Base-by-base conservation (phyloP, 92 coral and sea anemone species). In the Meandrina meandrites region DNA sequence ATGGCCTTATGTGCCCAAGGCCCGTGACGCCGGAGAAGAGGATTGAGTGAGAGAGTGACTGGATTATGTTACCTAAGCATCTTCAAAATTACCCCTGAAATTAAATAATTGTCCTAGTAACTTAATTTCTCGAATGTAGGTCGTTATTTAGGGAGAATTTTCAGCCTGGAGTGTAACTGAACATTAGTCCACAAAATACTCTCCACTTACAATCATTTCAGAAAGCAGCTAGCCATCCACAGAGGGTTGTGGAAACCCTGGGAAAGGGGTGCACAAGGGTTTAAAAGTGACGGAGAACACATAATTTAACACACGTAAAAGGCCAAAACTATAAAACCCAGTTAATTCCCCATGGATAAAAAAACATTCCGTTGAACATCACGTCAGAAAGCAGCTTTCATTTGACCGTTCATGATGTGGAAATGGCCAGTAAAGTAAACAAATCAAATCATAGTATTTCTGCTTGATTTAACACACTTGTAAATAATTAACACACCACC, bases 401-500 rank as follows among this genome's bases (percentile, higher is more conserved):
- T 66, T 66, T 27, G 34, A 66, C 71, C 34, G 34, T 66, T 66
- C 34, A 66, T 35, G 31, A n/a, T 64, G 32, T 64, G 69, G 13
- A 64, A 64, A n/a, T 66, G 71, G 34, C 71, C 28, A 60, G 11
- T 60, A 24, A 66, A 66, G 71, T 11, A 66, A 73, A 40, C 28
- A 73, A 73, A 24, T 31, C 42, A 30, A 80, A 28, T 27, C 22
- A 19, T 53, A 18, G 80, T 66, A 78, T 85, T 85, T 77, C 88
- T 85, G 88, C 88, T 76, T 85, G 88, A 78, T 85, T 85, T 81
- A 76, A 48, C 86, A 64, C 81, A 72, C 73, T 30, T 56, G 19
- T 88, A 56, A 88, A 88, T 88, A 75, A 62, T 88, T 72, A 27
- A 88, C 21, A 70, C 3, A 11, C 86, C 86, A 88, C 91, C 91